Percentiles rank a stretch among this genome's conserved stretches.
phyloP scores from a whole-genome alignment of 1,140 invertebrate genomes.

The Physella acuta region DNA sequence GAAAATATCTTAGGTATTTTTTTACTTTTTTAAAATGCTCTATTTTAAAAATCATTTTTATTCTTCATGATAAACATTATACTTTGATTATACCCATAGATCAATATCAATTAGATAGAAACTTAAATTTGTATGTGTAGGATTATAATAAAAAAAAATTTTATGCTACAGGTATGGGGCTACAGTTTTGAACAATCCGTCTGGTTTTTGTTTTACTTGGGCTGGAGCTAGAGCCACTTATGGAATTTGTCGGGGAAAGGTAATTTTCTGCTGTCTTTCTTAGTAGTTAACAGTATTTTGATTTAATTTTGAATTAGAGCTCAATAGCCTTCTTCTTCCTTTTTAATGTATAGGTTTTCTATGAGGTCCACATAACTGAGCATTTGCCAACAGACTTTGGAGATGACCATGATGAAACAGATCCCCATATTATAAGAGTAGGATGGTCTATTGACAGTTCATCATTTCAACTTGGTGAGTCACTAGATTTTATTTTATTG shows the following conservation, averaged over 20 bases:
- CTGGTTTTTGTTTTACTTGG: constrained; percentile 86
- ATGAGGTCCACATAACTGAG: constrained; percentile 60
- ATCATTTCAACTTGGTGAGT: constrained; percentile 73
- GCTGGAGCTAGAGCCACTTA: constrained; percentile 81
- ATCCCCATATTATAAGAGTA: constrained; percentile 74
- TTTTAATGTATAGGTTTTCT: constrained; percentile 42
- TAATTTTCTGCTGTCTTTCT: constrained; percentile 61
- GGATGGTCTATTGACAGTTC: constrained; percentile 81
- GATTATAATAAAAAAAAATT: too few relatives aligned
- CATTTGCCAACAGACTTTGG: constrained; percentile 63
- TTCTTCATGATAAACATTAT: background rate
- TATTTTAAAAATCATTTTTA: background rate
- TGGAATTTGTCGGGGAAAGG: constrained; percentile 76
- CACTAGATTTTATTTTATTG: too few relatives aligned
- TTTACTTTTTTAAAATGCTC: background rate
- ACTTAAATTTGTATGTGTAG: too few relatives aligned
- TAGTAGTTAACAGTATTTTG: background rate
- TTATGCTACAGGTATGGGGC: constrained; percentile 67
- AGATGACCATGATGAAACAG: constrained; percentile 63
- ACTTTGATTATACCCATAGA: too few relatives aligned
- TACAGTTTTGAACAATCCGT: constrained; percentile 73
- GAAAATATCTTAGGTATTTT: constrained; percentile 1
- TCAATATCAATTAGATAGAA: too few relatives aligned
- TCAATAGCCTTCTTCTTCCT: too few relatives aligned
- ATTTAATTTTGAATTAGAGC: background rate